Conservation (phyloP, 2,113 vertebrate genomes). For the Melanerpes formicivorus region DNA sequence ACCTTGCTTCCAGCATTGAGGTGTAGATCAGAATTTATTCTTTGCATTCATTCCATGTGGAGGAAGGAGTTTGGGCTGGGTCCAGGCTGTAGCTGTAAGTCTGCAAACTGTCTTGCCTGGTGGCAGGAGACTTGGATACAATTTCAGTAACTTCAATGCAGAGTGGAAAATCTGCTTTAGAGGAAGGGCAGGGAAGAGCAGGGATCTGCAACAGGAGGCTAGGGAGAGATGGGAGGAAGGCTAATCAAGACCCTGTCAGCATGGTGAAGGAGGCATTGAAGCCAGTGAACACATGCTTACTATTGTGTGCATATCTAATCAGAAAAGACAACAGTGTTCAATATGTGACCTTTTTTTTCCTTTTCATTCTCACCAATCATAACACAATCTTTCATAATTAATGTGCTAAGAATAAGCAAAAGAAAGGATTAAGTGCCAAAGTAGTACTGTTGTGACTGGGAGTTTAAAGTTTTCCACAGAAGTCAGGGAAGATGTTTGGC, state of each 20-base stretch:
- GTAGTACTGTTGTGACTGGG: not conserved
- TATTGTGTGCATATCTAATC: not conserved
- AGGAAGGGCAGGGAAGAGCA: not conserved
- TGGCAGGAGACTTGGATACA: accelerated
- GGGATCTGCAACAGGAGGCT: not conserved
- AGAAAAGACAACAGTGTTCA: not conserved
- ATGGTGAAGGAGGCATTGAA: not conserved
- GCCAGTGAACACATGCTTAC: accelerated
- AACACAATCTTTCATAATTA: not conserved
- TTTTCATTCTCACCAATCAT: not conserved
- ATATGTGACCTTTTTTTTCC: not conserved
- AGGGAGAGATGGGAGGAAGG: not conserved
- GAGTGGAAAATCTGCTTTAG: not conserved
- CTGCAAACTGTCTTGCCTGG: not conserved
- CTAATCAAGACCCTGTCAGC: not conserved
- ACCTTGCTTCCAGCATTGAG: not conserved
- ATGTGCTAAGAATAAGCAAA: not conserved
- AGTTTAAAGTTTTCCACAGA: not conserved
- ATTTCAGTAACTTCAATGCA: no score
- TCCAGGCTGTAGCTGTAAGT: not conserved
- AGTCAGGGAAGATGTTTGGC: not conserved
- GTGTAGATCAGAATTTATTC: not conserved
- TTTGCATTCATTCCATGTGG: not conserved
- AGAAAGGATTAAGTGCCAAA: not conserved
- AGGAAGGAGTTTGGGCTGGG: not conserved